Conservation (phyloP, 2,113 vertebrate genomes). For the Pan paniscus region DNA sequence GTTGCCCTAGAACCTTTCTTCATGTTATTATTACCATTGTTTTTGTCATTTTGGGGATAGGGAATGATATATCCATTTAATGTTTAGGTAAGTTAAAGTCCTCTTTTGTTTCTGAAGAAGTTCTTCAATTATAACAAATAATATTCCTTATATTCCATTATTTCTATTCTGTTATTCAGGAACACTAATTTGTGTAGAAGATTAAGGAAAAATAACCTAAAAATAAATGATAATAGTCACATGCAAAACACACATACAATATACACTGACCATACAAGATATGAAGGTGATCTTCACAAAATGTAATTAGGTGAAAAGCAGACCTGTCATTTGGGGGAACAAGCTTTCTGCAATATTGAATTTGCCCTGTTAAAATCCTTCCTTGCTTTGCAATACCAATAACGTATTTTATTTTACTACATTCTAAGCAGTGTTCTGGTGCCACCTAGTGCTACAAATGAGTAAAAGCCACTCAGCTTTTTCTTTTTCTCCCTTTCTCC, state of each 20-base stretch:
- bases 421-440: background rate
- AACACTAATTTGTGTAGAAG: background rate
- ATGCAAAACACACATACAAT: background rate
- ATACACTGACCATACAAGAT: background rate
- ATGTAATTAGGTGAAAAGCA: background rate
- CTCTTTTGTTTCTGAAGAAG: background rate
- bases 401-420: fast-evolving
- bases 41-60: background rate
- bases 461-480: background rate
- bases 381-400: background rate
- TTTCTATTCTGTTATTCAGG: background rate
- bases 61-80: background rate
- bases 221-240: background rate
- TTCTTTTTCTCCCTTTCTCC: background rate
- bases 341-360: background rate
- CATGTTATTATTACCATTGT: background rate
- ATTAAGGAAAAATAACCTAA: background rate
- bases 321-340: background rate
- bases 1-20: background rate
- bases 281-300: background rate
- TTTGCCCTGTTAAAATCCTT: background rate
- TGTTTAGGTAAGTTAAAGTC: background rate
- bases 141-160: background rate
- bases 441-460: constrained; percentile 3
- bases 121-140: background rate